Base-by-base conservation (phyloP, 2,888 invertebrate species). In the Leuctra nigra region DNA sequence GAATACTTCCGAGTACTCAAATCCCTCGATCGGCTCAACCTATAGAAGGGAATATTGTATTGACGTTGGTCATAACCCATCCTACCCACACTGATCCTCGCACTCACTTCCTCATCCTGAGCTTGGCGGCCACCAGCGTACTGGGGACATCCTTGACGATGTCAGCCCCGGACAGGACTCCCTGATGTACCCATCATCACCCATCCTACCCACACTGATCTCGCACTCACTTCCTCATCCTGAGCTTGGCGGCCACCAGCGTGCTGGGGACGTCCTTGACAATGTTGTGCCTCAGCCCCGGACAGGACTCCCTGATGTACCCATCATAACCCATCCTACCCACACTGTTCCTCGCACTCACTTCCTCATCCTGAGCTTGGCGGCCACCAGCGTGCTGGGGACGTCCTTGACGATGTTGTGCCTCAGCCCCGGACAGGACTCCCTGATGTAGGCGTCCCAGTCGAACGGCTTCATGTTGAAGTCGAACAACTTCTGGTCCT, bases 401-500 rank as follows among this genome's bases (percentile, higher is more conserved):
- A 87, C 85, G 67, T 93, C 92, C 65, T 91, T 90, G 36, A 92
- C 72, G 9, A 93, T 72, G 68, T 87, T 91, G 1, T 84, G 77
- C 61, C 91, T 77, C 46, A 87, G 78, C 2, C 93, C 93, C 70
- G 78, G 72, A 6, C 85, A 73, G 64, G 87, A 88, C 44, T 75
- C 78, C 58, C 78, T 75, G 64, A 87, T 81, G 65, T 84, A 91
- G 0, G 76, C 73, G 6, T 84, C 81, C 92, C 92, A 94, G 36
- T 85, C 78, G 64, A 93, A 73, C 24, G 82, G 76, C 0, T 74
- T 76, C 61, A 91, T 78, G 67, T 83, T 84, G 70, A 89, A 91
- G 18, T 82, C 80, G 67, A 88, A 91, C n/a, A 82, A 70, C 18
- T 77, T 72, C 55, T 75, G 74, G 66, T 87, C 89, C 6, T 71